Evolutionary conservation across 1,140 invertebrate genomes (phyloP).

Genomic region (Probaryconus sp.): DNA sequence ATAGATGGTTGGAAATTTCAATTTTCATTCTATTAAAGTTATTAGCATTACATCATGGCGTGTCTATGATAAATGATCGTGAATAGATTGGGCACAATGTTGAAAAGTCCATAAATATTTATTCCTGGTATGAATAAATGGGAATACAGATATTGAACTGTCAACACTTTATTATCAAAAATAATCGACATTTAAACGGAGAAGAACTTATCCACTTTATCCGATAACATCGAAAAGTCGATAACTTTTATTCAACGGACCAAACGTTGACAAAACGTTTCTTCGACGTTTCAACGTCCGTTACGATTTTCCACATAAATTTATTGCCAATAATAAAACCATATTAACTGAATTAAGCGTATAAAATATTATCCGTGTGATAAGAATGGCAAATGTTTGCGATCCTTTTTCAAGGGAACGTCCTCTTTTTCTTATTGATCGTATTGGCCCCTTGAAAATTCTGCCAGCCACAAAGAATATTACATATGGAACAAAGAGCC

Average conservation of each 20-base stretch:
- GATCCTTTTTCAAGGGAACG: constrained; percentile 1
- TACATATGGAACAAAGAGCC: constrained; percentile 2
- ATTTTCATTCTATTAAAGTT: too few relatives aligned
- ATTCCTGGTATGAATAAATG: constrained; percentile 10
- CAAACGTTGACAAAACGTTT: too few relatives aligned
- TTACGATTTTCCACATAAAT: too few relatives aligned
- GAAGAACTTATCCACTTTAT: too few relatives aligned
- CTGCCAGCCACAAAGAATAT: constrained; percentile 11
- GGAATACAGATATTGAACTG: constrained; percentile 11
- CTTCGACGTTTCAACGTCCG: too few relatives aligned
- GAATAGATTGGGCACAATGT: constrained; percentile 24
- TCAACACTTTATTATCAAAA: constrained; percentile 18
- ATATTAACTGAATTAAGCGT: too few relatives aligned
- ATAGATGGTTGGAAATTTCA: too few relatives aligned
- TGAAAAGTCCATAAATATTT: constrained; percentile 31
- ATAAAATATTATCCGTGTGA: background rate
- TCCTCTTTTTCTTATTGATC: constrained; percentile 21
- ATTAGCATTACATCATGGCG: constrained; percentile 23
- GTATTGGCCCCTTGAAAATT: constrained; percentile 19
- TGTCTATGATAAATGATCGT: constrained; percentile 14
- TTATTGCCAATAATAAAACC: too few relatives aligned
- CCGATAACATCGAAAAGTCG: too few relatives aligned
- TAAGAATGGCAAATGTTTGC: constrained; percentile 3
- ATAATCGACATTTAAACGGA: too few relatives aligned
- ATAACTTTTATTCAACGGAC: too few relatives aligned